Percentiles rank a stretch among this genome's conserved stretches.
Evolutionary conservation across 2,797 vertebrate genomes (phyloP).

Genomic region (Notolepis coatsorum): DNA sequence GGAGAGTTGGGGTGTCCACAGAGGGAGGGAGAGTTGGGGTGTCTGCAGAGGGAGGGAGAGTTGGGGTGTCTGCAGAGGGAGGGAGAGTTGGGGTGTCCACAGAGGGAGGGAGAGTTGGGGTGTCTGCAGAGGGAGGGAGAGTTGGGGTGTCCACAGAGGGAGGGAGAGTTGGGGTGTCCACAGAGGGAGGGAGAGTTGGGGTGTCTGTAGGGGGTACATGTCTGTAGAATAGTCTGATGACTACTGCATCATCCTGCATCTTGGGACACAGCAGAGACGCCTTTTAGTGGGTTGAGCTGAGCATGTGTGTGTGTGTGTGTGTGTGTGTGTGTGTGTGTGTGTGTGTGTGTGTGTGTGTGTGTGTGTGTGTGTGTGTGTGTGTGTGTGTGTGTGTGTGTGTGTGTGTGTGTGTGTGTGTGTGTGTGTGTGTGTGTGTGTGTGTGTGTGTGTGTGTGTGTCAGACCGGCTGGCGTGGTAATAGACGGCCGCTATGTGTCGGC

Average conservation of each 20-base stretch:
- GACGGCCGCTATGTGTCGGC: too few relatives aligned
- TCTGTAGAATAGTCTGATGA: too few relatives aligned
- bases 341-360: slow-evolving; percentile 1
- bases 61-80: too few relatives aligned
- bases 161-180: too few relatives aligned
- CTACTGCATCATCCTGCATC: not conserved
- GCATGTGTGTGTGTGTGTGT: not conserved
- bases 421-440: not conserved
- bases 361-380: not conserved
- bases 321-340: not conserved
- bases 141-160: too few relatives aligned
- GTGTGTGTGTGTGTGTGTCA: not conserved
- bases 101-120: too few relatives aligned
- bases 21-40: too few relatives aligned
- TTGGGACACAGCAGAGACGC: not conserved
- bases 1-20: slow-evolving; percentile 7
- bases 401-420: slow-evolving; percentile 11
- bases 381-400: slow-evolving; percentile 3
- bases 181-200: slow-evolving; percentile 1
- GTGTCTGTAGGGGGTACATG: too few relatives aligned
- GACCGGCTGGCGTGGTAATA: too few relatives aligned
- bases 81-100: too few relatives aligned
- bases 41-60: not conserved
- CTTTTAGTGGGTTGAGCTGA: too few relatives aligned
- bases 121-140: too few relatives aligned